Evolutionary conservation across 1,140 invertebrate genomes (phyloP), one percentile per base, ranked within the genome.

Genomic region (Drosophila auraria): DNA sequence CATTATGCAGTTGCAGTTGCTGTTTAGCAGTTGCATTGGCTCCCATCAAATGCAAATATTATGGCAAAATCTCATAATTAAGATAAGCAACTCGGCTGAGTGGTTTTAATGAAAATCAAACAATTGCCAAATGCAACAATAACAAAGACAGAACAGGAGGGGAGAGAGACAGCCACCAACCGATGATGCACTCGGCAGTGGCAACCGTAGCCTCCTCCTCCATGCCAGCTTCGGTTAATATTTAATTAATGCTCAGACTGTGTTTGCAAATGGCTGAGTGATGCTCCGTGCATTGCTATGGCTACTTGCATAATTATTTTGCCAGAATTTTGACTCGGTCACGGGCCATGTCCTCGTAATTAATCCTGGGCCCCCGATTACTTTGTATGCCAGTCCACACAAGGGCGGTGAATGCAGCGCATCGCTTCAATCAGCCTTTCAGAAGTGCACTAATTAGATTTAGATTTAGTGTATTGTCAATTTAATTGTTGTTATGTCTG

Each of bases 81-180:
- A 90, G 86, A 90, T 82, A 80, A 90, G 71, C 86, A 91, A 68
- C 59, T 65, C 61, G 65, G 75, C 64, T 80, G 68, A 84, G 72
- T 86, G 82, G 71, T 82, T 86, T 86, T 90, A 90, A 90, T 90
- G 86, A 80, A 90, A 90, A 86, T 84, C 79, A 90, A 89, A 89
- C 86, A 89, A 73, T 77, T 61, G 42, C 63, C 71, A 63, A 51
- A 63, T 53, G 38, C 57, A 70, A 58, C 71, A 60, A 59, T 60
- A 82, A 73, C 69, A 73, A 36, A 38, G 68, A 61, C 68, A 61
- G 33, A 58, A 59, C 25, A 30, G 6, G 50, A 23, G 15, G 12
- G 30, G 5, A 25, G 49, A 12, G 23, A 3, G 4, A 17, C 27
- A 7, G 36, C 4, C 25, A 12, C 38, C 8, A 14, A 7, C 33